These are phyloP conservation scores for Campopleginae sp. DNA, from an alignment of 2,888 invertebrate genomes.

Conservation along the genomic window DNA sequence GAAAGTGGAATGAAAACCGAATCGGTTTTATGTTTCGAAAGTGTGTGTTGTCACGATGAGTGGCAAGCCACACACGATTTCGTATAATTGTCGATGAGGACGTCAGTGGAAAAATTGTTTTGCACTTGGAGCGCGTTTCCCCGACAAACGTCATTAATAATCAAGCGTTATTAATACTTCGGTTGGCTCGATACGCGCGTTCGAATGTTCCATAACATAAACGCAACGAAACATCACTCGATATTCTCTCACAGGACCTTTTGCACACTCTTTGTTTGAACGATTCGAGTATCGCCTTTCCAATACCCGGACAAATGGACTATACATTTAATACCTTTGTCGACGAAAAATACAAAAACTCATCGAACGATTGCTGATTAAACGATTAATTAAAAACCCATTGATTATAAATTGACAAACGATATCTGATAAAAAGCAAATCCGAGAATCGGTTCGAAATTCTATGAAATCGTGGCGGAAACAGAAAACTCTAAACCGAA, in stretches of 20 bases:
- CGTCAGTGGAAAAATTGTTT: slow-evolving; percentile 63
- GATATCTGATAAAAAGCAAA: too few species aligned
- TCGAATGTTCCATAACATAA: slow-evolving; percentile 4
- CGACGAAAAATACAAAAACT: slow-evolving; percentile 3
- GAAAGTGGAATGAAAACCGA: slow-evolving; percentile 71
- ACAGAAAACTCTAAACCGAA: not conserved
- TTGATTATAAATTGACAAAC: not conserved
- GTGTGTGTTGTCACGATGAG: slow-evolving; percentile 31
- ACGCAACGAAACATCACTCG: slow-evolving; percentile 25
- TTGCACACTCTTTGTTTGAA: slow-evolving; percentile 12
- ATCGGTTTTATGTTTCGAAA: slow-evolving; percentile 68
- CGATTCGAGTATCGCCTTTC: slow-evolving; percentile 17
- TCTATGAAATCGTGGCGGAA: not conserved
- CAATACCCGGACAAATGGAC: not conserved
- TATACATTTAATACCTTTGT: not conserved
- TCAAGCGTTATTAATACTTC: slow-evolving; percentile 61
- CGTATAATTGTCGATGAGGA: slow-evolving; percentile 67
- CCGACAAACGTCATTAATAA: slow-evolving; percentile 62
- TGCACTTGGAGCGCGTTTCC: slow-evolving; percentile 49
- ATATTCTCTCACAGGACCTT: not conserved
- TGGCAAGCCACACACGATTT: slow-evolving; percentile 48
- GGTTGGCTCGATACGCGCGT: slow-evolving; percentile 25
- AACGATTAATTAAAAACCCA: not conserved
- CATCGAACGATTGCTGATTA: not conserved
- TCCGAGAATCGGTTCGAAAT: not conserved